Evolutionary conservation across 2,888 invertebrate species (phyloP).

Genomic region (Nemotelus pantherinus): DNA sequence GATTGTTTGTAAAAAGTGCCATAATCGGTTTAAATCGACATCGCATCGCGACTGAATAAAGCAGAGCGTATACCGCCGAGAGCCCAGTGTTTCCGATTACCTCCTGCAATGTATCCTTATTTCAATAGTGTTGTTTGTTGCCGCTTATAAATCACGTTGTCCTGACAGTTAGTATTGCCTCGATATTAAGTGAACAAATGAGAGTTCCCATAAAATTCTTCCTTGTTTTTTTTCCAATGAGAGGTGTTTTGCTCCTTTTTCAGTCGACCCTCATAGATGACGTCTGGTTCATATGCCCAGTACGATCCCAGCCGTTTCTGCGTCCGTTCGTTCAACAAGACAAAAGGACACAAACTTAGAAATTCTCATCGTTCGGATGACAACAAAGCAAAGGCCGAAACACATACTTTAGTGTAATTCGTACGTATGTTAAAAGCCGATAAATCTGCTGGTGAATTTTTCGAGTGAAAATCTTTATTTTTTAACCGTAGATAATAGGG

Average conservation of each 20-base stretch:
- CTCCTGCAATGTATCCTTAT: constrained; percentile 33
- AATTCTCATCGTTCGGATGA: background rate
- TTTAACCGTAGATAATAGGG: constrained; percentile 31
- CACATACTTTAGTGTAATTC: background rate
- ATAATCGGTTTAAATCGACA: constrained; percentile 37
- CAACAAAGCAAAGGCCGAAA: background rate
- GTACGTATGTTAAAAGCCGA: background rate
- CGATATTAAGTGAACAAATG: constrained; percentile 26
- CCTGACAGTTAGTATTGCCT: constrained; percentile 35
- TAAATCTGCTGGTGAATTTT: background rate
- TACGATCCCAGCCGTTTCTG: background rate
- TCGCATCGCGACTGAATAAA: background rate
- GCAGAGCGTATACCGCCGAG: background rate
- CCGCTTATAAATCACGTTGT: constrained; percentile 36
- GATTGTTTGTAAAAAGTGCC: constrained; percentile 37
- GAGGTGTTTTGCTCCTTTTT: background rate
- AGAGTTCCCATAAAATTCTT: constrained; percentile 24
- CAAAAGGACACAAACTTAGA: background rate
- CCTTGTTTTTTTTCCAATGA: background rate
- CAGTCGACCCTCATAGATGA: constrained; percentile 1
- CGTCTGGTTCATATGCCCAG: background rate
- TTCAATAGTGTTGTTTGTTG: constrained; percentile 27
- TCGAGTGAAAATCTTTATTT: constrained; percentile 6
- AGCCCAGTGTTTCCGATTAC: constrained; percentile 5
- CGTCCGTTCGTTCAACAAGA: background rate